Conservation (phyloP, 2,113 vertebrate species). For the Marcusenius ussheri region DNA sequence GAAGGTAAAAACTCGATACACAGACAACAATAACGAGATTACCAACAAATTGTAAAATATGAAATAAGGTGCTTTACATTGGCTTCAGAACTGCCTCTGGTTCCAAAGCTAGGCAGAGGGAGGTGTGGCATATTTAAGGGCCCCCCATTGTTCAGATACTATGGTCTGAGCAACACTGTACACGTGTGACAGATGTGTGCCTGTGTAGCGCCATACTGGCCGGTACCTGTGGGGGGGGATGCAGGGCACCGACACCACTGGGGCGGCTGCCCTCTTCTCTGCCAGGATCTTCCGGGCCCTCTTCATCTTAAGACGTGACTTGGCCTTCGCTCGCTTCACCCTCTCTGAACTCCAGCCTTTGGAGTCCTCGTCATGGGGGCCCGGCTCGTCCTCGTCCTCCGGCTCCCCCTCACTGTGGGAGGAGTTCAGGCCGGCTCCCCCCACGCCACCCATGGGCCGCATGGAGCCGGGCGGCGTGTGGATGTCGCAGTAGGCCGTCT, state of each 20-base stretch:
- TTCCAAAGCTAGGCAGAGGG: background rate
- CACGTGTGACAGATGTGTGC: background rate
- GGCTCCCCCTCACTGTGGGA: constrained; percentile 91
- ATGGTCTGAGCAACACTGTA: background rate
- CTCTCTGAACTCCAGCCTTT: constrained; percentile 94
- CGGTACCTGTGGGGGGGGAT: constrained; percentile 89
- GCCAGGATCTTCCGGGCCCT: constrained; percentile 92
- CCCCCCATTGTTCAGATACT: background rate
- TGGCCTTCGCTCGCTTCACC: constrained; percentile 93
- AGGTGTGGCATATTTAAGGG: background rate
- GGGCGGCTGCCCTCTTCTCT: constrained; percentile 88
- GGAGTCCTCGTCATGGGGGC: constrained; percentile 85
- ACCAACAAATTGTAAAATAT: background rate
- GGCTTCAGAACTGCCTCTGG: background rate
- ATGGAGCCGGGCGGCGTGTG: constrained; percentile 88
- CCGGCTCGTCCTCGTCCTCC: constrained; percentile 86
- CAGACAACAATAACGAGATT: background rate
- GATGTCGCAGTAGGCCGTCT: constrained; percentile 96
- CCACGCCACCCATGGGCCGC: constrained; percentile 56
- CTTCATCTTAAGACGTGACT: constrained; percentile 97
- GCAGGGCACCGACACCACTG: constrained; percentile 92
- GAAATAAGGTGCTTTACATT: background rate
- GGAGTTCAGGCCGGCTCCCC: constrained; percentile 60
- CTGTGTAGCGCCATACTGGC: background rate
- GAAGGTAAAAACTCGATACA: background rate